Percentiles rank a stretch among this genome's conserved stretches.
Evolutionary conservation across 2,888 invertebrate species (phyloP).

Genomic region (Epirrhoe tristata): DNA sequence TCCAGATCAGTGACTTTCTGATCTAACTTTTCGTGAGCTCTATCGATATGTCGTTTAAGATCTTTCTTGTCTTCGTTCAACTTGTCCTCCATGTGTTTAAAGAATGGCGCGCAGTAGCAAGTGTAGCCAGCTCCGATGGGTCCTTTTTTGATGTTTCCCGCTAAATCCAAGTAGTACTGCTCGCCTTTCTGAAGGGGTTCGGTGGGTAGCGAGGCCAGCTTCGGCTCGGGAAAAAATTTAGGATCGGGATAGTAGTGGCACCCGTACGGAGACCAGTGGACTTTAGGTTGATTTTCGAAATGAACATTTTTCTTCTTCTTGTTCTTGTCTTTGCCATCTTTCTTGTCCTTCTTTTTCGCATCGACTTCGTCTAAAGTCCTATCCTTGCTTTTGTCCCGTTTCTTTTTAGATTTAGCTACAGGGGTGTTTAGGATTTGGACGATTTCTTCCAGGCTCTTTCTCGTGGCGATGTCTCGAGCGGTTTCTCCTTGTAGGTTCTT

Average conservation of each 20-base stretch:
- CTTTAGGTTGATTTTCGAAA: conserved; percentile 79
- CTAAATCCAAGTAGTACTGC: conserved; percentile 97
- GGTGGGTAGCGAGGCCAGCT: conserved; percentile 93
- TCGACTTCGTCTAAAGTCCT: conserved; percentile 84
- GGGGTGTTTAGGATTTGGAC: conserved; percentile 89
- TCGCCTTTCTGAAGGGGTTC: conserved; percentile 95
- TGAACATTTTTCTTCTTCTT: conserved; percentile 84
- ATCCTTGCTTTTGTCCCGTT: conserved; percentile 81
- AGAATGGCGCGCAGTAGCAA: conserved; percentile 96
- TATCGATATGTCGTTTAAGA: conserved; percentile 90
- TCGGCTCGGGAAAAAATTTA: conserved; percentile 93
- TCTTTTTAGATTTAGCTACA: conserved; percentile 76
- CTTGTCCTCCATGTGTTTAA: conserved; percentile 94
- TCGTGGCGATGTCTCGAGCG: conserved; percentile 93
- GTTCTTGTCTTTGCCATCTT: conserved; percentile 71
- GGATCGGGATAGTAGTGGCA: conserved; percentile 96
- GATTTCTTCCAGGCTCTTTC: conserved; percentile 95
- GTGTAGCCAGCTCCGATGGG: conserved; percentile 97
- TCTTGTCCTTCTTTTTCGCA: conserved; percentile 75
- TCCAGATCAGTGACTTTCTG: conserved; percentile 93
- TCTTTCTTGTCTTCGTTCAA: conserved; percentile 93
- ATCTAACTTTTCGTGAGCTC: conserved; percentile 92
- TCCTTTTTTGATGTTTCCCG: conserved; percentile 97
- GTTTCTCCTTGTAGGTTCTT: conserved; percentile 96
- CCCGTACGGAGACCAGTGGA: conserved; percentile 95